Evolutionary conservation across 2,113 vertebrate genomes (phyloP).

Genomic region (Trogon surrucura): DNA sequence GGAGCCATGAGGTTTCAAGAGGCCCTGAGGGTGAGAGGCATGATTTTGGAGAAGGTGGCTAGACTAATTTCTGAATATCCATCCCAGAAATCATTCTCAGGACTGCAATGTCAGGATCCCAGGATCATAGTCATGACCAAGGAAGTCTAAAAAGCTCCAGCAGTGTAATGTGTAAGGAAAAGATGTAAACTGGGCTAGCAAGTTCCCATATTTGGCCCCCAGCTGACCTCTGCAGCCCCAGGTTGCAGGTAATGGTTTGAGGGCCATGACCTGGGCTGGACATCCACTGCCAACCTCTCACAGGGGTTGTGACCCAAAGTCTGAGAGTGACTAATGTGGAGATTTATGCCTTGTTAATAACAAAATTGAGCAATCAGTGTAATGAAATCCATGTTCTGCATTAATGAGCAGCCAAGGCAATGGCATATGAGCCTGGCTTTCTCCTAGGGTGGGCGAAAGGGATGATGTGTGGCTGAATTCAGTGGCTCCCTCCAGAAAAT

Average conservation of each 20-base stretch:
- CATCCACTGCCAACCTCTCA: neutral
- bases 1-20: neutral
- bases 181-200: neutral
- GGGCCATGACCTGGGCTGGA: neutral
- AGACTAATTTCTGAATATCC: neutral
- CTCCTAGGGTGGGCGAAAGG: neutral
- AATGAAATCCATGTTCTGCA: constrained; percentile 57
- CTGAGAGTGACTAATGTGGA: neutral
- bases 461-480: neutral
- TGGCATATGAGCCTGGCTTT: neutral
- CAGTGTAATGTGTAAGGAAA: neutral
- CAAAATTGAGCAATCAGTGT: constrained; percentile 39
- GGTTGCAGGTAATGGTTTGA: neutral
- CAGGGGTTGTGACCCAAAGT: neutral
- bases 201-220: neutral
- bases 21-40: neutral
- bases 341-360: constrained; percentile 63
- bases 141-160: neutral
- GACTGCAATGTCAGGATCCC: rapidly evolving
- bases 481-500: neutral
- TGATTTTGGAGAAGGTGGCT: neutral
- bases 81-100: neutral
- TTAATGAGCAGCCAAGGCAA: neutral
- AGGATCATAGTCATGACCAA: neutral
- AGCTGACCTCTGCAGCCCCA: neutral